Evolutionary conservation across 2,888 invertebrate species (phyloP).

Genomic region (Biston betularia): DNA sequence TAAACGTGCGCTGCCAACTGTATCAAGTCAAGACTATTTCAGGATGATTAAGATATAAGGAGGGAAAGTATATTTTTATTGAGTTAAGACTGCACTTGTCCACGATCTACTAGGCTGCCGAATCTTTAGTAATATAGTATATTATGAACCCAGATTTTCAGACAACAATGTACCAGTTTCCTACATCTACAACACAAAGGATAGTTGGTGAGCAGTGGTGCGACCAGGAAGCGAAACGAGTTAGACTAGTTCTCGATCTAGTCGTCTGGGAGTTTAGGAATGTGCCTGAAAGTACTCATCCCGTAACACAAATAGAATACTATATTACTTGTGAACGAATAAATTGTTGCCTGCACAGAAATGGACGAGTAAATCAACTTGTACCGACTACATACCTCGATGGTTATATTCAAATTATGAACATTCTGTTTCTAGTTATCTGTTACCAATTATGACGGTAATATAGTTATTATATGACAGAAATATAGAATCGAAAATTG

Average conservation of each 20-base stretch:
- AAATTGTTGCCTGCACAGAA: neutral
- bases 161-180: slow-evolving; percentile 8
- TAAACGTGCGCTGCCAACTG: neutral
- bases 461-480: no score
- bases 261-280: slow-evolving; percentile 52
- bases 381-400: neutral
- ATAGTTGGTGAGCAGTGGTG: slow-evolving; percentile 50
- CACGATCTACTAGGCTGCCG: no score
- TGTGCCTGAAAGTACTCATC: slow-evolving; percentile 40
- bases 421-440: no score
- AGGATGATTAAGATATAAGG: no score
- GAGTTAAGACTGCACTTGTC: no score
- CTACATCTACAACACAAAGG: slow-evolving; percentile 44
- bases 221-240: slow-evolving; percentile 71
- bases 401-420: neutral
- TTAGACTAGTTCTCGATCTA: slow-evolving; percentile 60
- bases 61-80: no score
- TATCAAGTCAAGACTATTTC: neutral
- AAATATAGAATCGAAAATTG: no score
- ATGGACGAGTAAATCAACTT: neutral
- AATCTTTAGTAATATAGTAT: neutral
- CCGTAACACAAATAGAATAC: slow-evolving; percentile 40
- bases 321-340: slow-evolving; percentile 25
- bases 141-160: slow-evolving; percentile 1
- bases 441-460: neutral